Conservation (phyloP, 2,888 invertebrate species). For the Operophtera brumata region DNA sequence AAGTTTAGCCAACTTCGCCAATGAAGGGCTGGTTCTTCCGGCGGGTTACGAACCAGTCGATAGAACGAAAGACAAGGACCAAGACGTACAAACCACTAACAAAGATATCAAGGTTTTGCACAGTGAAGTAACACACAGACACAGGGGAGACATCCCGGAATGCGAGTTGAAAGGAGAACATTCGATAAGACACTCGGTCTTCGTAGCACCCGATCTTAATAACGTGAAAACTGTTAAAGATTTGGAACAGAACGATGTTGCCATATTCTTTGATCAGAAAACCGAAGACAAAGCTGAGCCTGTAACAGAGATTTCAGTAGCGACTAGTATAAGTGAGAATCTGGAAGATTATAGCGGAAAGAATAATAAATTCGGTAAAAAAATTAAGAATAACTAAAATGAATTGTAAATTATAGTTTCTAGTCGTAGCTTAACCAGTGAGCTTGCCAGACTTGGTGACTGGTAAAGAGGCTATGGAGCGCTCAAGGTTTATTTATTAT, state of each 20-base stretch:
- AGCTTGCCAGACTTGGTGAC: conserved; percentile 7
- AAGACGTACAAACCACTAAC: conserved; percentile 52
- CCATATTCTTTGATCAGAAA: conserved; percentile 75
- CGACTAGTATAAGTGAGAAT: conserved; percentile 71
- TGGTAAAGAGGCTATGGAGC: not conserved
- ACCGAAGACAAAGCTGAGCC: conserved; percentile 43
- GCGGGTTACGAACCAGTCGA: conserved; percentile 71
- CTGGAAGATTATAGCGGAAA: conserved; percentile 41
- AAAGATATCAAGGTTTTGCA: conserved; percentile 36
- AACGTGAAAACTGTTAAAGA: conserved; percentile 58
- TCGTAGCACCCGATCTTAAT: conserved; percentile 58
- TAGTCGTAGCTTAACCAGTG: conserved; percentile 52
- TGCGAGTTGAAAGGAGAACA: conserved; percentile 69
- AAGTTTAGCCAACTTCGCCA: conserved; percentile 37
- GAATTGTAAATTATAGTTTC: conserved; percentile 35
- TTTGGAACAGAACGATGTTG: conserved; percentile 80
- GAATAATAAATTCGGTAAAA: conserved; percentile 53
- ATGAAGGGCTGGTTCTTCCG: conserved; percentile 61
- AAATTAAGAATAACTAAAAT: conserved; percentile 51
- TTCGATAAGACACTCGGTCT: conserved; percentile 66
- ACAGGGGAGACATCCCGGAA: conserved; percentile 56
- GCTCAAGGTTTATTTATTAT: not conserved
- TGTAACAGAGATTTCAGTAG: conserved; percentile 73
- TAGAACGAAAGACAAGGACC: conserved; percentile 54
- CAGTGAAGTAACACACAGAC: conserved; percentile 43